Conservation (phyloP, 1,140 invertebrate species). For the Mactra quadrangularis region DNA sequence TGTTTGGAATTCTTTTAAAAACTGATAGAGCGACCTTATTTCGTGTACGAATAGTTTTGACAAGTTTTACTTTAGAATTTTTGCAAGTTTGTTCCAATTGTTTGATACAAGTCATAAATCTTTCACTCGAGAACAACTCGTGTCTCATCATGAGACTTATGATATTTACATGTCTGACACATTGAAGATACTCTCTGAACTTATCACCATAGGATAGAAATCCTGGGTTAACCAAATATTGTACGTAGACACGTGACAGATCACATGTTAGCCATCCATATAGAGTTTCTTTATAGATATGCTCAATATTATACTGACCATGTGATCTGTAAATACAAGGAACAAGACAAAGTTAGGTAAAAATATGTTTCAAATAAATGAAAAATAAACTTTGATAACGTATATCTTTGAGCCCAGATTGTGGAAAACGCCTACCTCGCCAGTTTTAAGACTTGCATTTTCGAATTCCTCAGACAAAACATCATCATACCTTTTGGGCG, state of each 20-base stretch:
- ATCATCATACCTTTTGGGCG: too few species aligned
- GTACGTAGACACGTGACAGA: background rate
- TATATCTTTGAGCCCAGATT: too few species aligned
- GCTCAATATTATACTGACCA: background rate
- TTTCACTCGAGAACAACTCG: background rate
- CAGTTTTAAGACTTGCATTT: too few species aligned
- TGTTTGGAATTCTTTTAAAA: background rate
- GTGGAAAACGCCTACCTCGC: too few species aligned
- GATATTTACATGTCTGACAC: background rate
- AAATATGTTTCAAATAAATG: too few species aligned
- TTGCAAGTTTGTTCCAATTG: background rate
- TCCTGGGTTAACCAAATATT: background rate
- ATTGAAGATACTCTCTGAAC: background rate
- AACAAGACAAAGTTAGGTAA: too few species aligned
- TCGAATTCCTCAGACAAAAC: too few species aligned
- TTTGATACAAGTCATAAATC: background rate
- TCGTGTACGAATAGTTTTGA: constrained; percentile 22
- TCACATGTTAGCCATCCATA: constrained; percentile 41
- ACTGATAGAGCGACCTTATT: background rate
- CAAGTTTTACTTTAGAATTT: constrained; percentile 8
- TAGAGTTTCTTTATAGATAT: constrained; percentile 8
- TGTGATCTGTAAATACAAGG: background rate
- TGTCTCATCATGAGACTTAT: background rate
- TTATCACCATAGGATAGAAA: constrained; percentile 10
- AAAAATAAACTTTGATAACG: too few species aligned